Conservation (phyloP, 2,113 vertebrate genomes). For the Sander lucioperca region DNA sequence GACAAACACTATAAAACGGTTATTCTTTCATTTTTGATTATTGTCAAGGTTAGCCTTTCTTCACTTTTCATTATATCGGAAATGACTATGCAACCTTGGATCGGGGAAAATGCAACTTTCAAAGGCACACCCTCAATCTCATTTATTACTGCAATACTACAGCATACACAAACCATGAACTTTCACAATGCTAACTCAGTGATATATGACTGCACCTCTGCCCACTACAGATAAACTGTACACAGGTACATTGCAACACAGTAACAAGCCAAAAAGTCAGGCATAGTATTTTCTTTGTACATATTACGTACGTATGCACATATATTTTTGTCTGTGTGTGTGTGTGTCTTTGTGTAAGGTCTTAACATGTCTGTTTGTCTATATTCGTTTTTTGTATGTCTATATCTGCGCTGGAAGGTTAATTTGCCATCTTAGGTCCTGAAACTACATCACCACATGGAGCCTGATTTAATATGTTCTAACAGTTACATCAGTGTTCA, state of each 20-base stretch:
- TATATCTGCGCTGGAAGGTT: constrained; percentile 29
- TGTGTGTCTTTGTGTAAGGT: neutral
- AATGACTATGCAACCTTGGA: constrained; percentile 70
- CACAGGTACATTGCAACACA: constrained; percentile 31
- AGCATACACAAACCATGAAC: constrained; percentile 62
- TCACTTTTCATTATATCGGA: constrained; percentile 66
- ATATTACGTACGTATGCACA: neutral
- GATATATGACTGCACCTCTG: constrained; percentile 45
- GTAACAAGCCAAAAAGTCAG: constrained; percentile 26
- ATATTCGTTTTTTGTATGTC: constrained; percentile 13
- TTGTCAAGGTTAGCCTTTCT: constrained; percentile 59
- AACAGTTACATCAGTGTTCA: constrained; percentile 37
- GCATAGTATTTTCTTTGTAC: neutral
- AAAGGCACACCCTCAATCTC: constrained; percentile 52
- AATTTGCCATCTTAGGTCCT: constrained; percentile 41
- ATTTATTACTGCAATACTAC: constrained; percentile 66
- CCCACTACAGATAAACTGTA: constrained; percentile 16
- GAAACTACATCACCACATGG: constrained; percentile 44
- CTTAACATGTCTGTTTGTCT: constrained; percentile 14
- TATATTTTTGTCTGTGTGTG: constrained; percentile 20
- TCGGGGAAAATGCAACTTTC: constrained; percentile 52
- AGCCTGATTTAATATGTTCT: constrained; percentile 64
- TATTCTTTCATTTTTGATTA: constrained; percentile 45
- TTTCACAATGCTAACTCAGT: constrained; percentile 51
- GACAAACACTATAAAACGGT: neutral